Conservation (phyloP, 30 jellyfish, hydroid and myxozoan species). For the Morbakka virulenta region DNA sequence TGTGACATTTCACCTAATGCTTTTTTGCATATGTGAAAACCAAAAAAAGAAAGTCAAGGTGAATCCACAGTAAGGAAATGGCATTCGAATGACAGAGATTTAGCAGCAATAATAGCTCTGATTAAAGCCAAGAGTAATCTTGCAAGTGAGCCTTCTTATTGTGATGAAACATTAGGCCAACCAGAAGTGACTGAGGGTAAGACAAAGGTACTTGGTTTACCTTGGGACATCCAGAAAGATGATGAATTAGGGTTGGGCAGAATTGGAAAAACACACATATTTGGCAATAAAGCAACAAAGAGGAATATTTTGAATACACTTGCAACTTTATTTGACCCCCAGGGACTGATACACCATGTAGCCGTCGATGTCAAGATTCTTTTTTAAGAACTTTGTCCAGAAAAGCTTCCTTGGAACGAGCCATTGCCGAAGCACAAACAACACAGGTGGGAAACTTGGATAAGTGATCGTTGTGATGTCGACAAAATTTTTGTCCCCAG, state of each 20-base stretch:
- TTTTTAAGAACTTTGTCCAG: conserved; percentile 10
- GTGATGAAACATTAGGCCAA: too few relatives aligned
- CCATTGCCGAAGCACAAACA: conserved; percentile 11
- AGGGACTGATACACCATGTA: too few relatives aligned
- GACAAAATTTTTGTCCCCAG: background rate
- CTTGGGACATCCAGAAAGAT: background rate
- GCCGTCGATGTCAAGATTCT: conserved; percentile 6
- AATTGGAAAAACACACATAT: background rate
- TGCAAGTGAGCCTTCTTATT: too few relatives aligned
- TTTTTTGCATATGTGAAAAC: too few relatives aligned
- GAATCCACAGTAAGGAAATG: too few relatives aligned
- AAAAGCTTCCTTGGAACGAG: conserved; percentile 22
- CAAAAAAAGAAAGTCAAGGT: too few relatives aligned
- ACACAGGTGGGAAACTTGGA: conserved; percentile 12
- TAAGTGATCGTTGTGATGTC: conserved; percentile 2
- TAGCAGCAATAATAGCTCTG: too few relatives aligned
- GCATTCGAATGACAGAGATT: too few relatives aligned
- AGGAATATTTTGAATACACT: background rate
- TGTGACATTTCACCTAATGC: too few relatives aligned
- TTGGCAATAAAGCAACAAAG: background rate
- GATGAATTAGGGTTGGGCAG: background rate
- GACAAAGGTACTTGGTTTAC: conserved; percentile 1
- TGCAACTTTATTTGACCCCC: too few relatives aligned
- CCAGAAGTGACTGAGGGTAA: background rate
- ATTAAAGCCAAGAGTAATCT: too few relatives aligned